Evolutionary conservation across 2,797 vertebrate genomes (phyloP).

Genomic region (Perodicticus potto): DNA sequence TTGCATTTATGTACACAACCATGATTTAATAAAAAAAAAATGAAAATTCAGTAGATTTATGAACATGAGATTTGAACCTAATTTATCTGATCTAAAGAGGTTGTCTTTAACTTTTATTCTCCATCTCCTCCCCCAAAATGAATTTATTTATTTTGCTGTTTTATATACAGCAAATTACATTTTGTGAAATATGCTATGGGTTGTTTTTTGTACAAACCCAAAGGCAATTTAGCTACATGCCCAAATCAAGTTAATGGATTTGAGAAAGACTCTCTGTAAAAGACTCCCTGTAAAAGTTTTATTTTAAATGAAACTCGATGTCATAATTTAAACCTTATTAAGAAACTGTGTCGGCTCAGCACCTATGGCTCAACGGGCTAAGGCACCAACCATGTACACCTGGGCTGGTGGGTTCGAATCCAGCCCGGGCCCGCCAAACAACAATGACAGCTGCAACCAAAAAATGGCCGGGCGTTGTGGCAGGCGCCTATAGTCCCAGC

Average conservation of each 20-base stretch:
- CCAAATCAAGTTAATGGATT: background rate
- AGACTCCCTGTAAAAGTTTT: background rate
- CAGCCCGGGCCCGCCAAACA: too few species aligned
- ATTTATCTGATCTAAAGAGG: background rate
- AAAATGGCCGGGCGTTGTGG: too few species aligned
- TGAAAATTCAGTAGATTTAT: conserved; percentile 1
- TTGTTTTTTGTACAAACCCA: background rate
- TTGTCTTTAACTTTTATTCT: background rate
- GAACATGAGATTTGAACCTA: background rate
- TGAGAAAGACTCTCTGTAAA: background rate
- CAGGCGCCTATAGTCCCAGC: too few species aligned
- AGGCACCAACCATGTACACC: too few species aligned
- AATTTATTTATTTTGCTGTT: too few species aligned
- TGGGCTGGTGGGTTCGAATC: too few species aligned
- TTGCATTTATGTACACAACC: too few species aligned
- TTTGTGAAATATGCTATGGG: background rate
- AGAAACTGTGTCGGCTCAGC: background rate
- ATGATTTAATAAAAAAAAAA: background rate
- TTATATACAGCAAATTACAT: background rate
- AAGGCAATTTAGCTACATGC: background rate
- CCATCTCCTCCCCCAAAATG: background rate
- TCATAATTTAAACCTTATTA: background rate
- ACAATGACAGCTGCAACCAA: too few species aligned
- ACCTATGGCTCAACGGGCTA: too few species aligned
- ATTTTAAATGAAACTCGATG: background rate